Evolutionary conservation across 2,888 invertebrate genomes (phyloP).

Genomic region (Xestobium rufovillosum): DNA sequence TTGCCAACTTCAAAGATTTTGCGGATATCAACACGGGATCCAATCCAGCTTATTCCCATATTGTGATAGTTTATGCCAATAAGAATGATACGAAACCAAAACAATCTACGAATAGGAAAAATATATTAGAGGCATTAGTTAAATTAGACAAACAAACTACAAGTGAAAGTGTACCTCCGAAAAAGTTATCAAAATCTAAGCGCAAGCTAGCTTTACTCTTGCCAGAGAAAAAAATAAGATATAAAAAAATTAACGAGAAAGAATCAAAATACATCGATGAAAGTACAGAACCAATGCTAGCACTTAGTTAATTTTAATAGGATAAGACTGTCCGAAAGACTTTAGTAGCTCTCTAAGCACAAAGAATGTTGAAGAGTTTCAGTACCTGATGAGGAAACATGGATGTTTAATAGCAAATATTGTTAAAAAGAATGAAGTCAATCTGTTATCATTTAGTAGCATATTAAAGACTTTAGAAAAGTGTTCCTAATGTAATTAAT

Average conservation of each 20-base stretch:
- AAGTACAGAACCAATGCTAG: constrained; percentile 57
- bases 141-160: constrained; percentile 56
- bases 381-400: too few species aligned
- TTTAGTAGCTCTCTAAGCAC: too few species aligned
- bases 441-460: too few species aligned
- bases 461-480: too few species aligned
- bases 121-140: constrained; percentile 73
- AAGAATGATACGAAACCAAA: constrained; percentile 58
- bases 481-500: too few species aligned
- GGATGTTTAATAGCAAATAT: too few species aligned
- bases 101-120: constrained; percentile 57
- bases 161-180: constrained; percentile 30
- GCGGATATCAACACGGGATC: constrained; percentile 82
- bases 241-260: constrained; percentile 38
- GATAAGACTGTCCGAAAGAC: too few species aligned
- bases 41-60: constrained; percentile 73
- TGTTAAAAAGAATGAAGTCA: too few species aligned
- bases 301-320: constrained; percentile 53
- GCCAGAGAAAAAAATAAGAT: constrained; percentile 48
- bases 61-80: constrained; percentile 76
- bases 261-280: constrained; percentile 41
- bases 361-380: too few species aligned
- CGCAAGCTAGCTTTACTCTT: constrained; percentile 53
- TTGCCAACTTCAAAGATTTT: constrained; percentile 84
- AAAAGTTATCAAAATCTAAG: constrained; percentile 55